Conservation (phyloP, 1,140 invertebrate species). For the Potamilus streckersoni region DNA sequence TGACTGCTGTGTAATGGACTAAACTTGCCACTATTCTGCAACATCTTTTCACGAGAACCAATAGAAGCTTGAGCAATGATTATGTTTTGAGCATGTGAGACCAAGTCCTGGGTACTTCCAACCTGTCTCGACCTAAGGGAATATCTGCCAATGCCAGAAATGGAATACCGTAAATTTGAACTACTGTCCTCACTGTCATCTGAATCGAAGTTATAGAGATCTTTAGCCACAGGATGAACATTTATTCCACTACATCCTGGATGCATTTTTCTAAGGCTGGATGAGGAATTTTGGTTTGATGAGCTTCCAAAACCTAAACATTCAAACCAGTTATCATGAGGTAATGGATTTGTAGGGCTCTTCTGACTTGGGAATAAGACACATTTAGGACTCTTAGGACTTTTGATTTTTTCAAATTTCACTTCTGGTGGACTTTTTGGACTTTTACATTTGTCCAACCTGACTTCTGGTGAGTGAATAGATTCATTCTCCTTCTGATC, state of each 20-base stretch:
- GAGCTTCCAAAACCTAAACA: neutral
- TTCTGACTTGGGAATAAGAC: constrained; percentile 26
- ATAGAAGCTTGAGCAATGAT: no score
- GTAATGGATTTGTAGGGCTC: constrained; percentile 6
- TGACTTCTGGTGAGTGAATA: constrained; percentile 8
- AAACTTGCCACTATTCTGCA: constrained; percentile 12
- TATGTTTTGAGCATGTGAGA: no score
- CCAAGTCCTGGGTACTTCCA: no score
- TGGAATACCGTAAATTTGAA: constrained; percentile 28
- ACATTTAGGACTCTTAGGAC: constrained; percentile 24
- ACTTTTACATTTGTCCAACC: constrained; percentile 18
- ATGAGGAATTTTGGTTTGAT: no score
- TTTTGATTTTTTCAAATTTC: constrained; percentile 20
- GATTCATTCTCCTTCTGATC: constrained; percentile 31
- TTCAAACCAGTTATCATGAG: constrained; percentile 25
- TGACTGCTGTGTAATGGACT: constrained; percentile 32
- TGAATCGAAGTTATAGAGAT: constrained; percentile 33
- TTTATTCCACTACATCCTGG: constrained; percentile 6
- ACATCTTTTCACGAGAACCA: no score
- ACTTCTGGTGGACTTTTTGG: constrained; percentile 12
- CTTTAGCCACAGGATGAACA: constrained; percentile 16
- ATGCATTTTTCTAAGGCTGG: neutral
- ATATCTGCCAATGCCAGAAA: neutral
- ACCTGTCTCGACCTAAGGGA: no score
- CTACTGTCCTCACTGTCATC: constrained; percentile 33